Conservation (phyloP, 2,797 vertebrate genomes). For the Arnoldichthys spilopterus region DNA sequence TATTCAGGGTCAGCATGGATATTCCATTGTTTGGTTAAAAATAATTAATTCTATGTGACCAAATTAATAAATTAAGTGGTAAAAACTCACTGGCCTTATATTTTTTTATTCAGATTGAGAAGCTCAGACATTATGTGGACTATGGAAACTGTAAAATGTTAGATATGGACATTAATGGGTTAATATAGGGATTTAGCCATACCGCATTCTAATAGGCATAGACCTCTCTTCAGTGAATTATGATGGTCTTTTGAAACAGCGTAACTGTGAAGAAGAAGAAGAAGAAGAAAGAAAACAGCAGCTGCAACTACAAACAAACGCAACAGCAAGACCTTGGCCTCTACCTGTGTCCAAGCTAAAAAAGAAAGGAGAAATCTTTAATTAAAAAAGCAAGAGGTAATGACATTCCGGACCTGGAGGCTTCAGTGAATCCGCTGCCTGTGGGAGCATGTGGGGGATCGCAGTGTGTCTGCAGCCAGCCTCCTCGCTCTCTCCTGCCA, state of each 20-base stretch:
- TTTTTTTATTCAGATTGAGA: too few species aligned
- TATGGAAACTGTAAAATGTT: background rate
- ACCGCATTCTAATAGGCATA: background rate
- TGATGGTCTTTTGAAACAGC: background rate
- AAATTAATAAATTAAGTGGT: background rate
- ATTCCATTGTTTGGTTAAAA: background rate
- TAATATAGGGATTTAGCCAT: background rate
- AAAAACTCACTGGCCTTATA: too few species aligned
- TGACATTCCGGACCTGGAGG: conserved; percentile 71
- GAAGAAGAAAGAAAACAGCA: background rate
- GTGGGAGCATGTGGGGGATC: conserved; percentile 64
- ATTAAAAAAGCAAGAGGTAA: conserved; percentile 70
- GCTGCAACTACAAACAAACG: conserved; percentile 37
- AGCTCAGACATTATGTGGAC: background rate
- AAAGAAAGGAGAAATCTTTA: conserved; percentile 58
- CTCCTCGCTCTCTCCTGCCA: conserved; percentile 68
- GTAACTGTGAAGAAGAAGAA: background rate
- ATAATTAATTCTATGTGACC: background rate
- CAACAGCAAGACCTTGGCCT: conserved; percentile 45
- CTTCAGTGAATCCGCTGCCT: conserved; percentile 74
- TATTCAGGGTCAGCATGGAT: too few species aligned
- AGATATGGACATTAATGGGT: background rate
- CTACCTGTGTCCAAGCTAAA: conserved; percentile 60
- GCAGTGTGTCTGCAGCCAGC: conserved; percentile 59
- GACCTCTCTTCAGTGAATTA: background rate